Conservation (phyloP, 2,888 invertebrate genomes). For the Synergus umbraculus region DNA sequence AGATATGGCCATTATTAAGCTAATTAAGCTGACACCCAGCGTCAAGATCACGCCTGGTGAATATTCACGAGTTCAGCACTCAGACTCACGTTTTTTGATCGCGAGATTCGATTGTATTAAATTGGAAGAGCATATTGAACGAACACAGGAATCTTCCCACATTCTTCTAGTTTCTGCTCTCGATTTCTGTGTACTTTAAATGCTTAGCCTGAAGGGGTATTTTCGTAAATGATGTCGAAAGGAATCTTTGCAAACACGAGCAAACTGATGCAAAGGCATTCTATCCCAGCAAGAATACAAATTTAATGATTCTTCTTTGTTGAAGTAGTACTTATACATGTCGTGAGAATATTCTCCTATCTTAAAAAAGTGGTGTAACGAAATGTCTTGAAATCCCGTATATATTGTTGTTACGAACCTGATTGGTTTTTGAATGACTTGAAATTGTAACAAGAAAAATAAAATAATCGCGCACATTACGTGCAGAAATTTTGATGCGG, state of each 20-base stretch:
- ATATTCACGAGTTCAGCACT: slow-evolving; percentile 14
- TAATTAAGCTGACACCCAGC: slow-evolving; percentile 30
- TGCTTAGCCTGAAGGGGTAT: not conserved
- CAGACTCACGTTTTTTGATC: not conserved
- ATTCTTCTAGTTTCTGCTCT: not conserved
- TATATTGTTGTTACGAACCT: too few species aligned
- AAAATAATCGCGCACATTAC: too few species aligned
- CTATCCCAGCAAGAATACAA: not conserved
- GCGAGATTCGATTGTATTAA: not conserved
- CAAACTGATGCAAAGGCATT: not conserved
- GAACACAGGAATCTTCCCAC: slow-evolving; percentile 9
- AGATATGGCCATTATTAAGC: slow-evolving; percentile 40
- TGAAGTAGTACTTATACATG: not conserved
- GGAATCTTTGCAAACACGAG: not conserved
- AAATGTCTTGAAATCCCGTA: too few species aligned
- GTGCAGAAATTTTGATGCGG: too few species aligned
- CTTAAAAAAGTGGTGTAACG: too few species aligned
- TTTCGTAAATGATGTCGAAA: not conserved
- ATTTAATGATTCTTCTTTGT: not conserved
- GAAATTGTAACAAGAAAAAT: too few species aligned
- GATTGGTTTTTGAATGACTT: too few species aligned
- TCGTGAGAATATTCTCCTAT: too few species aligned
- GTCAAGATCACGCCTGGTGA: slow-evolving; percentile 22
- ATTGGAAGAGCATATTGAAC: slow-evolving; percentile 27
- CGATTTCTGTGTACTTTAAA: not conserved